Base-by-base conservation (phyloP, 2,113 vertebrate species). In the Sapayoa aenigma region DNA sequence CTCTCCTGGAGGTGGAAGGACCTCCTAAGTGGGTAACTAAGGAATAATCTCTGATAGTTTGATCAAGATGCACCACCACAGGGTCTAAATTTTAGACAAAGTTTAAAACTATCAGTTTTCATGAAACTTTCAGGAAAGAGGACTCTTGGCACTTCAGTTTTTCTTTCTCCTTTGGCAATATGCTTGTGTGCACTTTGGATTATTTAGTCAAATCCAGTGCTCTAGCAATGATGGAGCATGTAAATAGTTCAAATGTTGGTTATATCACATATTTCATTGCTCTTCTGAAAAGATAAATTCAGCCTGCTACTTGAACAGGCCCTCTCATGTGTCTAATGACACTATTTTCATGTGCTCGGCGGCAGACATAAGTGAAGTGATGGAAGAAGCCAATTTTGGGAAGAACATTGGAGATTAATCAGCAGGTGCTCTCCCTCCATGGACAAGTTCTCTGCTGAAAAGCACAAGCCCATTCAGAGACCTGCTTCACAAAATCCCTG, bases 371-470 rank as follows among this genome's bases (percentile, higher is more conserved):
- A 79, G 67, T 39, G 47, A 92, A 53, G 82, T 91, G 78, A 68
- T 85, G 80, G 66, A 85, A 95, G 88, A 90, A 90, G 60, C 58
- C 92, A 79, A 12, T 75, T 74, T 89, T 77, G 67, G 60, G 53
- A 92, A 96, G 89, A 37, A 95, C 87, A 77, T 14, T 76, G 41
- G 76, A 94, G 46, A 95, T 93, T 68, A 96, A 92, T 76, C 86
- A 94, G 74, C 30, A 75, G 73, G 73, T 75, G 37, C 84, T 92
- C 93, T 72, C 44, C 23, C n/a, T 84, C 84, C 68, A 47, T 2
- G 73, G 88, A 55, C 7, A 20, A 5, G 53, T 72, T 59, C 44
- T 53, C n/a, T 86, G 74, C 89, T 87, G 87, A 93, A 90, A 87
- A 73, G 71, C 58, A 49, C 55, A 59, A 90, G 46, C 62, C 83